Base-by-base conservation (phyloP, 2,888 invertebrate species). In the Nemotelus pantherinus region DNA sequence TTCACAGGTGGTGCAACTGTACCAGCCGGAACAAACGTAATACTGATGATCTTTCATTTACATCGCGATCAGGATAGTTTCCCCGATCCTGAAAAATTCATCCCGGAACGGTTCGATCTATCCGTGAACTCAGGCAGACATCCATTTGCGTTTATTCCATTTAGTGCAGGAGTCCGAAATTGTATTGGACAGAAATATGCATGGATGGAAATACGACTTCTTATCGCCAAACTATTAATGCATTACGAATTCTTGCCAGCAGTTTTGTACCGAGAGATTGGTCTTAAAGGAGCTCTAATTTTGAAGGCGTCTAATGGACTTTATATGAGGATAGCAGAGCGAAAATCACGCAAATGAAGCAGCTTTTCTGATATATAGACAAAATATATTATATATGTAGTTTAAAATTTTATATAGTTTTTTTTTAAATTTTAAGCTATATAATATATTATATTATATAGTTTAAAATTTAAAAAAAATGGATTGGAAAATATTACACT, bases 211-310 rank as follows among this genome's bases (percentile, higher is more conserved):
- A 9, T 72, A n/a, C 57, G 58, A 44, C n/a, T 39, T 2, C 58
- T 58, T 3, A 44, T 72, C 3, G 43, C 72, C 4, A 72, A 72
- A 72, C 25, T 72, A 4, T 3, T 72, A 2, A 45, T 72, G 47
- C 57, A 72, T 53, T 72, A 58, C 45, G 47, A 72, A 44, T 39
- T 72, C 3, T 45, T 58, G 3, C 72, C 72, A 58, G 57, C 72
- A 5, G 57, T 41, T 5, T 43, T 45, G n/a, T 44, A 72, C 43
- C 57, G 47, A 44, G 10, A 5, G 9, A 41, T 57, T 2, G 41
- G 3, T 43, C 88, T 82, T 88, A 63, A 75, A 45, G 75, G 63
- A 2, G 63, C 63, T 64, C 9, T 64, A 39, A 44, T 63, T 48
- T 39, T 75, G 9, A 75, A 75, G 50, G 63, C 75, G 10, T 2